phyloP scores from a whole-genome alignment of 2,797 vertebrate genomes.

The Helarctos malayanus region DNA sequence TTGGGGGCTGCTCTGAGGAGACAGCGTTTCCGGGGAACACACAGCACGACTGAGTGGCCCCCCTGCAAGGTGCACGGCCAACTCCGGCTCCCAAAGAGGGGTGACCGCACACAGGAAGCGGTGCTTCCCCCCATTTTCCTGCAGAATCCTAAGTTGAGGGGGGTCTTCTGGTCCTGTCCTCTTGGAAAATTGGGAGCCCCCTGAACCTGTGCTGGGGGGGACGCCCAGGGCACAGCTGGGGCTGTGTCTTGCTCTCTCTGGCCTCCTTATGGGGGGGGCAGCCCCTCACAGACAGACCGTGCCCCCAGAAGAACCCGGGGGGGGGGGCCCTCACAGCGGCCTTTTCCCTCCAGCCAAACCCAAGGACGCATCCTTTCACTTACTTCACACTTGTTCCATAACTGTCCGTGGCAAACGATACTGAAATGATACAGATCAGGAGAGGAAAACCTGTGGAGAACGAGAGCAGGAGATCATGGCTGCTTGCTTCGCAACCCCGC shows the following conservation, averaged over 20 bases:
- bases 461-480: fast-evolving
- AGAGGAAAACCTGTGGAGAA: conserved; percentile 93
- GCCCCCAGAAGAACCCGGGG: not conserved
- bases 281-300: not conserved
- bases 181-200: not conserved
- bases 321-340: fast-evolving
- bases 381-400: conserved; percentile 90
- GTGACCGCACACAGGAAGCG: fast-evolving
- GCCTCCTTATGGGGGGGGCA: not conserved
- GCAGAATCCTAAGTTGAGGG: fast-evolving
- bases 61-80: not conserved
- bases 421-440: conserved; percentile 94
- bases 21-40: fast-evolving
- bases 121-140: fast-evolving
- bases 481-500: fast-evolving
- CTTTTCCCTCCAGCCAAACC: not conserved
- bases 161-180: fast-evolving
- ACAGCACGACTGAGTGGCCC: fast-evolving
- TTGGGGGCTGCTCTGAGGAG: not conserved
- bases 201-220: not conserved
- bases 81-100: not conserved
- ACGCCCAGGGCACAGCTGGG: not conserved
- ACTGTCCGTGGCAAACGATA: conserved; percentile 92
- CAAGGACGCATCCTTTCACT: not conserved
- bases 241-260: not conserved